phyloP scores from a whole-genome alignment of 2,888 invertebrate species.

The Petrophora chlorosata region DNA sequence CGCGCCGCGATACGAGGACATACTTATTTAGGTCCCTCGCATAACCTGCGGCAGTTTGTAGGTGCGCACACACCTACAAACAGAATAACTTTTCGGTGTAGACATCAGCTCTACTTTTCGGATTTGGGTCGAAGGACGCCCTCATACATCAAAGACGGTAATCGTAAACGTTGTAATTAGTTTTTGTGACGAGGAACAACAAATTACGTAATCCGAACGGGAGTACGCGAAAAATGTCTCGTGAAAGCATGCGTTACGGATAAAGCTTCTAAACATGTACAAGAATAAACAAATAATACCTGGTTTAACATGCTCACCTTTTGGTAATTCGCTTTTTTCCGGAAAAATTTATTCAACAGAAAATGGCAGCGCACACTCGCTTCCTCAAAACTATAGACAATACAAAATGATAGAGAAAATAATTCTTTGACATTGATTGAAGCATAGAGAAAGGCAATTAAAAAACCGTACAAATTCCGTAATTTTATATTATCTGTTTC shows the following conservation, averaged over 20 bases:
- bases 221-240: constrained; percentile 50
- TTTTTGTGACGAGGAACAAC: constrained; percentile 70
- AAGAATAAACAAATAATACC: constrained; percentile 54
- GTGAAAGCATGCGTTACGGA: constrained; percentile 55
- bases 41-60: constrained; percentile 84
- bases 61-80: constrained; percentile 86
- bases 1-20: constrained; percentile 78
- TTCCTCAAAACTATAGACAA: constrained; percentile 62
- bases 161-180: constrained; percentile 66
- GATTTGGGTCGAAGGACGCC: constrained; percentile 62
- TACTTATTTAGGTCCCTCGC: constrained; percentile 73
- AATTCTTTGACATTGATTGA: too few species aligned
- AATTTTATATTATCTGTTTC: background rate
- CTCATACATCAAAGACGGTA: constrained; percentile 55
- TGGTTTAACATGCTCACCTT: constrained; percentile 73
- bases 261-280: constrained; percentile 46
- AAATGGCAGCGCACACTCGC: constrained; percentile 79
- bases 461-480: background rate
- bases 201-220: constrained; percentile 79
- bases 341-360: constrained; percentile 56
- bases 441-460: too few species aligned
- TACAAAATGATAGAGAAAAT: constrained; percentile 7
- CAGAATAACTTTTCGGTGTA: constrained; percentile 88
- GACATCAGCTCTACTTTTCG: constrained; percentile 71
- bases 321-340: constrained; percentile 53